Evolutionary conservation across 2,888 invertebrate species (phyloP), one percentile per base, ranked within the genome.

Genomic region (Clivina fossor): DNA sequence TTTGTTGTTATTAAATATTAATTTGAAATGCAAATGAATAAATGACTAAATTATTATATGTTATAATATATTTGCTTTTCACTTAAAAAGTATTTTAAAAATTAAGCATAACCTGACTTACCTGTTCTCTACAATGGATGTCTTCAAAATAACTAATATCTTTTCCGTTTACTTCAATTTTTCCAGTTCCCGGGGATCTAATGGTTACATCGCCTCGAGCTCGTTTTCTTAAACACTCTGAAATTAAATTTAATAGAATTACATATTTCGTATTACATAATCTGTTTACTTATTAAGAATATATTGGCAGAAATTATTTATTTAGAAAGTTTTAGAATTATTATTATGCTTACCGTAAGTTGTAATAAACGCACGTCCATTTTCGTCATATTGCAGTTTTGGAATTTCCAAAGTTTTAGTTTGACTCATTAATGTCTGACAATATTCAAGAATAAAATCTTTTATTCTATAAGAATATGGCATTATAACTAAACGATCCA

Each of bases 201-300:
- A 96, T 75, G n/a, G 86, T 90, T 0, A 95, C 93, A 70, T 83
- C 79, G 1, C 87, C 94, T 63, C 81, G 76, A 0, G 90, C 83
- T 56, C 76, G 74, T 73, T 91, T 92, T 58, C 90, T 79, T 49
- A 80, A 70, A 68, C 88, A 88, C 72, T 85, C 83, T 83, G 59
- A n/a, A n/a, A n/a, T n/a, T n/a, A n/a, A n/a, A n/a, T n/a, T n/a
- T n/a, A n/a, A n/a, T n/a, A n/a, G n/a, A n/a, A n/a, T n/a, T n/a
- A n/a, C n/a, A n/a, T n/a, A n/a, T n/a, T n/a, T n/a, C 13, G 50
- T 26, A 57, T 49, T 20, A 57, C 44, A 8, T 40, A 11, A 48
- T 35, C 8, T 32, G 30, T 15, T n/a, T n/a, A n/a, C n/a, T 20
- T 24, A 19, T 43, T 48, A 44, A 47, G 30, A 8, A 22, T 46